phyloP scores from a whole-genome alignment of 2,113 vertebrate genomes.

The Esox niger region DNA sequence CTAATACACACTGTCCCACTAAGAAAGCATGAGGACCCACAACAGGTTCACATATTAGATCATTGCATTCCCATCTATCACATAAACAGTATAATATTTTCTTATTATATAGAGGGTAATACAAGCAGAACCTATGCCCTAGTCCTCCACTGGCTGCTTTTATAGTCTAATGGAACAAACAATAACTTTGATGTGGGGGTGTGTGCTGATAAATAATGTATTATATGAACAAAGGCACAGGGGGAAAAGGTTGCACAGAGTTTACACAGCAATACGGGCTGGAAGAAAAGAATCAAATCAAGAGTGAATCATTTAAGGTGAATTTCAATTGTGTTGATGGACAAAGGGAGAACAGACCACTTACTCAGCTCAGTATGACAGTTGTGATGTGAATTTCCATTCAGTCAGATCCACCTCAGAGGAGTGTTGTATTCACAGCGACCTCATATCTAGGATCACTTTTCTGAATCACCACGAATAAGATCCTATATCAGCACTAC shows the following conservation, averaged over 20 bases:
- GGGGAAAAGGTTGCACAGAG: constrained; percentile 64
- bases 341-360: constrained; percentile 47
- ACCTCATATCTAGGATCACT: background rate
- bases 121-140: constrained; percentile 22
- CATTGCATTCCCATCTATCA: constrained; percentile 21
- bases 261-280: constrained; percentile 61
- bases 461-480: no score
- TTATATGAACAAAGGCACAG: constrained; percentile 56
- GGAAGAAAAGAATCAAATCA: constrained; percentile 56
- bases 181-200: constrained; percentile 52
- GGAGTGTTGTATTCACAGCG: background rate
- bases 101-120: constrained; percentile 9
- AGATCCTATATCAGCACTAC: background rate
- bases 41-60: constrained; percentile 2
- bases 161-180: constrained; percentile 50
- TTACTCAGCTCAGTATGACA: constrained; percentile 37
- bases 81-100: constrained; percentile 12
- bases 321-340: constrained; percentile 48
- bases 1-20: background rate
- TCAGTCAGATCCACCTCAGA: constrained; percentile 27
- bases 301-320: constrained; percentile 61
- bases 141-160: constrained; percentile 37
- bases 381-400: constrained; percentile 40
- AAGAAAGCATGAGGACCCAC: background rate
- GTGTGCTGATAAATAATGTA: constrained; percentile 63